Base-by-base conservation (phyloP, 2,797 vertebrate species). In the Euthynnus affinis region DNA sequence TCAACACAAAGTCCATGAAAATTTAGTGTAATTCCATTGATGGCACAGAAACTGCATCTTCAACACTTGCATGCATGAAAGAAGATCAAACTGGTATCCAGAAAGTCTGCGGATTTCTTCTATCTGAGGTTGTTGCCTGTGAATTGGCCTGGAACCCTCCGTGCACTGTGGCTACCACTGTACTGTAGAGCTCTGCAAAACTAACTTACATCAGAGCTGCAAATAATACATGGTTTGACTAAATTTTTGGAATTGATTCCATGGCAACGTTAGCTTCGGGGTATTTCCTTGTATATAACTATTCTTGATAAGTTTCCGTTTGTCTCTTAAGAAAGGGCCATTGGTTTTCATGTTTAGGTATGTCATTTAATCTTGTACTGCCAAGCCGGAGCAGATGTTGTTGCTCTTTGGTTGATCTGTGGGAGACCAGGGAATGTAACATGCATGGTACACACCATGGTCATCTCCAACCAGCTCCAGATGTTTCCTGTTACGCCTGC, bases 401-500 rank as follows among this genome's bases (percentile, higher is more conserved):
- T 84, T 78, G 66, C 72, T 86, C 78, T 86, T 82, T 61, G 60
- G 71, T 71, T 60, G 85, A 84, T 84, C 72, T 71, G 81, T 85
- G 84, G 80, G 85, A 79, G 77, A 88, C 58, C 68, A 56, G 82
- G 80, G 78, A 92, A 78, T 86, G 67, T 73, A 75, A 70, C 84
- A 69, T 76, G 80, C 83, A 80, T 76, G 72, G 75, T 78, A 64
- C 86, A 80, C 80, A 51, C 61, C 63, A 37, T 65, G 67, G 83
- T 79, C 70, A 80, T 86, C 83, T 84, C 71, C 76, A 78, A 80
- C 67, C 80, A 29, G 75, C 79, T 89, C 90, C 94, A 95, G 92
- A 92, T 94, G 91, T 91, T 94, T 94, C 88, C 90, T 88, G 89
- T 91, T 87, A 71, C 60, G 55, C 59, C 79, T 20, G 68, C 81